A percentile compares a stretch with the other conserved stretches of the same genome.
phyloP scores from a whole-genome alignment of 2,888 invertebrate species.

The Tiliacea citrago region DNA sequence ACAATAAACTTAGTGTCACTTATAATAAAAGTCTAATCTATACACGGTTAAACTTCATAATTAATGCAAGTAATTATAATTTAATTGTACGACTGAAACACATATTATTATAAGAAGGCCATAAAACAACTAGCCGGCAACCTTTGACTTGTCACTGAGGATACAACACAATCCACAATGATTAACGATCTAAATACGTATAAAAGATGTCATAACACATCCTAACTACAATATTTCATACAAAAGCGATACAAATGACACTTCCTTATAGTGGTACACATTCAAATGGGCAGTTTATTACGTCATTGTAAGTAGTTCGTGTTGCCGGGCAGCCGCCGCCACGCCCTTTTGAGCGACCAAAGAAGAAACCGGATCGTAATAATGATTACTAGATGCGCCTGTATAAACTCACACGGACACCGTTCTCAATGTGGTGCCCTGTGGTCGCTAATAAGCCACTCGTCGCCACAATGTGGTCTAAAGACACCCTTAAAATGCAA shows the following conservation, averaged over 20 bases:
- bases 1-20: not conserved
- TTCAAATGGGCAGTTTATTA: constrained; percentile 67
- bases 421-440: constrained; percentile 16
- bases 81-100: not conserved
- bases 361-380: constrained; percentile 69
- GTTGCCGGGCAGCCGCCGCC: constrained; percentile 69
- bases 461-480: constrained; percentile 18
- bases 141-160: constrained; percentile 28
- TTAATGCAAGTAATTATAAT: constrained; percentile 29
- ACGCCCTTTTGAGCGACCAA: constrained; percentile 70
- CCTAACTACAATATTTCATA: constrained; percentile 27
- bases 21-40: not conserved
- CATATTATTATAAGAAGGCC: not conserved
- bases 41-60: not conserved
- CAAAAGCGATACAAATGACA: constrained; percentile 50
- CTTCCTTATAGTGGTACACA: constrained; percentile 67
- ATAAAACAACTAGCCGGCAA: constrained; percentile 14
- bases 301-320: constrained; percentile 66
- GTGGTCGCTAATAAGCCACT: not conserved
- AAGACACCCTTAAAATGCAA: constrained; percentile 30
- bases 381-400: constrained; percentile 59
- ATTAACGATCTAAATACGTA: constrained; percentile 28
- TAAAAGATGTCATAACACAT: constrained; percentile 41
- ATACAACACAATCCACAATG: not conserved
- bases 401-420: constrained; percentile 48